phyloP scores from a whole-genome alignment of 2,113 vertebrate species.

The Macquaria australasica region DNA sequence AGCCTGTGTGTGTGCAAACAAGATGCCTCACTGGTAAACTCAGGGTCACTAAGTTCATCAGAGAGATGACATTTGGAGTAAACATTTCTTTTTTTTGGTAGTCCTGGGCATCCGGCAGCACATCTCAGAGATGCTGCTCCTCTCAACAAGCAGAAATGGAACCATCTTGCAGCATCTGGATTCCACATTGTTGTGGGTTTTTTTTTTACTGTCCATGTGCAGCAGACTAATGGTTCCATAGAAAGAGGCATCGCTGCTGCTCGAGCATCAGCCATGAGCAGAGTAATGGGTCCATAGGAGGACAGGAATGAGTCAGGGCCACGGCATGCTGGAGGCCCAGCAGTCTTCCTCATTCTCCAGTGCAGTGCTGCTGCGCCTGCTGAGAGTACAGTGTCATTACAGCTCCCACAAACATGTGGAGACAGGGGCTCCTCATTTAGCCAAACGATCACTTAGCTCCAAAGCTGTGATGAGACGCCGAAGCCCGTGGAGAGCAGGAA shows the following conservation, averaged over 20 bases:
- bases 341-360: constrained; percentile 90
- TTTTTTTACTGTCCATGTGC: constrained; percentile 84
- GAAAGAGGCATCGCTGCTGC: constrained; percentile 87
- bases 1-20: neutral
- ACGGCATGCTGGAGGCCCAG: constrained; percentile 91
- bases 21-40: neutral
- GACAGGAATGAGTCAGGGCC: constrained; percentile 88
- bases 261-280: constrained; percentile 91
- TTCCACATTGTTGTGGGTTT: constrained; percentile 82
- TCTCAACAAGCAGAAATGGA: constrained; percentile 89
- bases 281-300: constrained; percentile 93
- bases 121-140: constrained; percentile 58
- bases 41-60: neutral
- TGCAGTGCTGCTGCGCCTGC: constrained; percentile 91
- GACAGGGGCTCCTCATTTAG: constrained; percentile 91
- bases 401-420: constrained; percentile 92
- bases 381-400: constrained; percentile 93
- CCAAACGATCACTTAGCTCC: constrained; percentile 96
- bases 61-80: neutral
- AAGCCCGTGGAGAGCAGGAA: constrained; percentile 92
- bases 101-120: neutral
- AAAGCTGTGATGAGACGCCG: constrained; percentile 90
- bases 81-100: neutral
- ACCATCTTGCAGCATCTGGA: constrained; percentile 91
- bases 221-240: constrained; percentile 92